Evolutionary conservation across 1,140 invertebrate genomes (phyloP).

Genomic region (Pemphigus obesinymphae): DNA sequence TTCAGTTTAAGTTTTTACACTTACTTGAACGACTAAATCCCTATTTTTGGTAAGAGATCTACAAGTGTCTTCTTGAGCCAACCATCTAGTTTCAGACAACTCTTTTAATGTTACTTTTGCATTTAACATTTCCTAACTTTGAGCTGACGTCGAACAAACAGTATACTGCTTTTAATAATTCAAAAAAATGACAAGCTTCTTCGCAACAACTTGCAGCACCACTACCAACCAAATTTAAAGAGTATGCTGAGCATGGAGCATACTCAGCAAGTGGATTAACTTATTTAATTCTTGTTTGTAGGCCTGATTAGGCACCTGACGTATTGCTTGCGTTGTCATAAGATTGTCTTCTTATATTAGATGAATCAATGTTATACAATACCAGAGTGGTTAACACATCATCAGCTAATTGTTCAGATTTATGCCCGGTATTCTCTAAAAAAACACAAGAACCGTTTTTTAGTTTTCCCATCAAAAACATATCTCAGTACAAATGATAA

Average conservation of each 20-base stretch:
- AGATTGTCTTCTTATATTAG: neutral
- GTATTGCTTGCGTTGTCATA: neutral
- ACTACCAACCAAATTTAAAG: conserved; percentile 22
- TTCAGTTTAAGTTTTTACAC: neutral
- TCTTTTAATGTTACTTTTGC: neutral
- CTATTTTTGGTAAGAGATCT: conserved; percentile 10
- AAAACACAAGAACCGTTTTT: too few relatives aligned
- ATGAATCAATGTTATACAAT: neutral
- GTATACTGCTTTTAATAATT: neutral
- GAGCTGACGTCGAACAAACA: neutral
- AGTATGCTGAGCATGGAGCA: conserved; percentile 21
- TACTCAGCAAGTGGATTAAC: conserved; percentile 6
- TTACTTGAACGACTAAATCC: conserved; percentile 10
- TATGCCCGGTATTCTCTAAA: neutral
- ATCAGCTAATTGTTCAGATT: neutral
- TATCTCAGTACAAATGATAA: too few relatives aligned
- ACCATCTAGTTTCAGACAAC: neutral
- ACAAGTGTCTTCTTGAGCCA: neutral
- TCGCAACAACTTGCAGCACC: neutral
- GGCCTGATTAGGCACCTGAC: neutral
- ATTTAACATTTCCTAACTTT: neutral
- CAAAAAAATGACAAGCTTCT: neutral
- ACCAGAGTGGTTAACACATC: neutral
- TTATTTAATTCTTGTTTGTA: conserved; percentile 3
- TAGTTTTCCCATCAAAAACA: too few relatives aligned